A percentile compares a stretch with the other conserved stretches of the same genome.
Evolutionary conservation across 2,113 vertebrate genomes (phyloP).

Genomic region (Melanocharis versteri): DNA sequence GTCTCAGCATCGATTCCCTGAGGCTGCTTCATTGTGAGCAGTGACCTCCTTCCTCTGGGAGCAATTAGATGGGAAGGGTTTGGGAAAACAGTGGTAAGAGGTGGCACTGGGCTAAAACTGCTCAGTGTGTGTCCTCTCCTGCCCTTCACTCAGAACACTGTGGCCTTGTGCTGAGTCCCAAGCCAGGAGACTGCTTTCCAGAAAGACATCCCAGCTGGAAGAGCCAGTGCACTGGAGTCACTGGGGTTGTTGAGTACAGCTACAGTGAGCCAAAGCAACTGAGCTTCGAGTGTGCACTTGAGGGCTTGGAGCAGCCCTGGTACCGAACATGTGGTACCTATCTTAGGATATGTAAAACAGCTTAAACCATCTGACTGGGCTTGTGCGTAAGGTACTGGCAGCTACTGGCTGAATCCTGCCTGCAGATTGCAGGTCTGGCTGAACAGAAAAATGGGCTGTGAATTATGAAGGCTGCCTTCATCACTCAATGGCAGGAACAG

Average conservation of each 20-base stretch:
- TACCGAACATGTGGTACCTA: accelerated
- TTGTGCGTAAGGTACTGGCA: neutral
- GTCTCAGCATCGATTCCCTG: neutral
- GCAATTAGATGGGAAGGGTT: neutral
- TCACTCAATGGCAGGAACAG: conserved; percentile 9
- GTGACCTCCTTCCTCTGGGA: neutral
- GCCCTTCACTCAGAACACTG: neutral
- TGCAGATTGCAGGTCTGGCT: neutral
- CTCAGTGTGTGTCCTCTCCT: accelerated
- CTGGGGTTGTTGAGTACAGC: neutral
- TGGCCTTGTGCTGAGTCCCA: neutral
- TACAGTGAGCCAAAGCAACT: accelerated
- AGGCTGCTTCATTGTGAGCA: neutral
- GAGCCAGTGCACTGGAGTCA: neutral
- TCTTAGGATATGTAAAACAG: neutral
- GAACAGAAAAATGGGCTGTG: neutral
- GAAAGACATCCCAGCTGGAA: neutral
- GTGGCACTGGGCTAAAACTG: neutral
- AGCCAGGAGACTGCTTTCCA: neutral
- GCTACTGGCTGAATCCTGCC: neutral
- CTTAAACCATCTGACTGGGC: neutral
- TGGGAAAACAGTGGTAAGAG: neutral
- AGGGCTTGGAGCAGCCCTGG: neutral
- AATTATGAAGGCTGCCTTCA: neutral
- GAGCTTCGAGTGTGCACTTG: accelerated